phyloP scores from a whole-genome alignment of 2,113 vertebrate species.

The Ailurus styani region DNA sequence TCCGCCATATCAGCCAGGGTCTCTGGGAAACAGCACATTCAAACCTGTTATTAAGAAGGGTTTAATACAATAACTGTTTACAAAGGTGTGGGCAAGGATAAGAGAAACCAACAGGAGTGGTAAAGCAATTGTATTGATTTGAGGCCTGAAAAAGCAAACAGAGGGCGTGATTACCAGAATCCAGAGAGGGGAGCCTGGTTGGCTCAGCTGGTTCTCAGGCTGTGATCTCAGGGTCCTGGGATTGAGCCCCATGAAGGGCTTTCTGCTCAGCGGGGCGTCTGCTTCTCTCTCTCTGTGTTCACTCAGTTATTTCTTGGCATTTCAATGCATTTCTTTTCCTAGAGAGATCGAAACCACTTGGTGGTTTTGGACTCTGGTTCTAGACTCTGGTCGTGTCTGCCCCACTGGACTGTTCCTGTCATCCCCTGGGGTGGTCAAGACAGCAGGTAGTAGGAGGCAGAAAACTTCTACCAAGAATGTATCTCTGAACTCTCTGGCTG shows the following conservation, averaged over 20 bases:
- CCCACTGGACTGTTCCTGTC: not conserved
- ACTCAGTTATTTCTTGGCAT: not conserved
- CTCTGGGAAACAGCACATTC: not conserved
- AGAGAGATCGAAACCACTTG: not conserved
- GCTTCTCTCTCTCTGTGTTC: not conserved
- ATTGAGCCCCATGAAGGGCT: not conserved
- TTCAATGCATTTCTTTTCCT: not conserved
- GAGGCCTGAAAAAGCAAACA: not conserved
- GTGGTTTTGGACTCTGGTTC: not conserved
- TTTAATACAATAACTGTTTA: not conserved
- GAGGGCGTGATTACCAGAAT: not conserved
- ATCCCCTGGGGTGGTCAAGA: not conserved
- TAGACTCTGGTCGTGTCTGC: not conserved
- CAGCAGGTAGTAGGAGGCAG: not conserved
- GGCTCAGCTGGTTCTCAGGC: not conserved
- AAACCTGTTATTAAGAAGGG: not conserved
- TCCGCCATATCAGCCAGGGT: not conserved
- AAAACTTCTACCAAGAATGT: too few relatives aligned
- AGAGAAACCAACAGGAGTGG: not conserved
- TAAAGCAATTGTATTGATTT: not conserved
- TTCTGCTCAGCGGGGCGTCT: not conserved
- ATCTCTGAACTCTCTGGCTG: too few relatives aligned
- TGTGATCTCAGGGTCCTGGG: not conserved
- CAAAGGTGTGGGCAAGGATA: not conserved
- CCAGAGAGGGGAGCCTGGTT: not conserved